These are phyloP conservation scores for Nesoenas mayeri DNA, from an alignment of 2,113 vertebrate species.

Conservation along the genomic window DNA sequence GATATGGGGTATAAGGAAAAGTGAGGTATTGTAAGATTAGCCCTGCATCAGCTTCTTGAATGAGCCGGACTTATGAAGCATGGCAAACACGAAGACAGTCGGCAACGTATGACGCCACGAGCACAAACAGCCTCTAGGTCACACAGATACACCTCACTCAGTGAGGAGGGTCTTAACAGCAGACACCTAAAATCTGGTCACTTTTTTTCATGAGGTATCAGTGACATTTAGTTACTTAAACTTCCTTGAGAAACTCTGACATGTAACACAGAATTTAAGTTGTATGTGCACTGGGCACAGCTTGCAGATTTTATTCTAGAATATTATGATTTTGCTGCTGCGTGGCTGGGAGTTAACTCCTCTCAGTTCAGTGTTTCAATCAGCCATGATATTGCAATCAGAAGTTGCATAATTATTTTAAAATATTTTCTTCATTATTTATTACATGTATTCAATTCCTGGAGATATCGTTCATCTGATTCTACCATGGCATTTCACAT, in stretches of 20 bases:
- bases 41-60: neutral
- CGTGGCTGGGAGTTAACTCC: neutral
- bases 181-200: neutral
- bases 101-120: rapidly evolving
- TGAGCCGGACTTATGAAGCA: neutral
- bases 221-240: neutral
- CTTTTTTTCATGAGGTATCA: neutral
- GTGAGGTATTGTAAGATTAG: neutral
- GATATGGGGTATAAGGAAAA: neutral
- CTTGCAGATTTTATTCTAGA: neutral
- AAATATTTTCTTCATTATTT: neutral
- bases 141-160: neutral
- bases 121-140: neutral
- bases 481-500: neutral
- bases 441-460: neutral
- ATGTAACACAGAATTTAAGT: neutral
- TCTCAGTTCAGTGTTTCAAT: neutral
- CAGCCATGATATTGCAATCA: neutral
- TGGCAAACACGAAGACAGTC: neutral
- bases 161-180: neutral
- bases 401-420: neutral
- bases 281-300: neutral
- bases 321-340: neutral
- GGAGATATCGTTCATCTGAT: neutral
- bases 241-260: neutral